These are phyloP conservation scores for Ictidomys tridecemlineatus DNA, from an alignment of 2,113 vertebrate species.

Conservation along the genomic window DNA sequence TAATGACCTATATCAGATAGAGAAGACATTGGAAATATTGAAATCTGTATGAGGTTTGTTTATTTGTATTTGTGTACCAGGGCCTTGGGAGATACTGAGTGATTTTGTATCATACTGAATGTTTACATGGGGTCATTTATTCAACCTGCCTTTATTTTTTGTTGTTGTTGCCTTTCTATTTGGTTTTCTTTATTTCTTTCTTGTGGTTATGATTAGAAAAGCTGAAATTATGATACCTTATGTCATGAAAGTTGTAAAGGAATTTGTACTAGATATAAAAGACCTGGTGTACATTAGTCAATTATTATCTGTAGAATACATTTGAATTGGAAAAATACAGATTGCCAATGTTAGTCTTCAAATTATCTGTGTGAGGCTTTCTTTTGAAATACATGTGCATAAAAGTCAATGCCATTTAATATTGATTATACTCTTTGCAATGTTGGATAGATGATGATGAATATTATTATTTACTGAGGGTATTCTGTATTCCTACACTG, in stretches of 20 bases:
- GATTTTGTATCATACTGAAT: not conserved
- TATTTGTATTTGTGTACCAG: not conserved
- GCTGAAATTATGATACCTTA: not conserved
- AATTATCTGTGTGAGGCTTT: not conserved
- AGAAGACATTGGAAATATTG: not conserved
- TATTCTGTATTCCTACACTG: not conserved
- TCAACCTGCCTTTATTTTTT: not conserved
- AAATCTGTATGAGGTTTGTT: not conserved
- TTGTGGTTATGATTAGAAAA: slow-evolving; percentile 6
- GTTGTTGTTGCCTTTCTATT: not conserved
- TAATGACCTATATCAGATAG: not conserved
- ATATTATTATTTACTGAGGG: not conserved
- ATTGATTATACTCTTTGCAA: not conserved
- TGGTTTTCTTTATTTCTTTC: not conserved
- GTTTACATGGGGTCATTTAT: not conserved
- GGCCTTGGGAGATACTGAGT: not conserved
- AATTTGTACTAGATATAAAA: not conserved
- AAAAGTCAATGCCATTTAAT: not conserved
- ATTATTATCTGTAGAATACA: slow-evolving; percentile 40
- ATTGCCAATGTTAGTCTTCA: not conserved
- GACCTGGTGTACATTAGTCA: not conserved
- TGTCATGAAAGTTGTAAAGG: not conserved
- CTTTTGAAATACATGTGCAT: not conserved
- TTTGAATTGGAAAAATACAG: not conserved
- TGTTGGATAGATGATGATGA: not conserved